Conservation (phyloP, 2,797 vertebrate genomes). For the Hypotaenidia philippensis region DNA sequence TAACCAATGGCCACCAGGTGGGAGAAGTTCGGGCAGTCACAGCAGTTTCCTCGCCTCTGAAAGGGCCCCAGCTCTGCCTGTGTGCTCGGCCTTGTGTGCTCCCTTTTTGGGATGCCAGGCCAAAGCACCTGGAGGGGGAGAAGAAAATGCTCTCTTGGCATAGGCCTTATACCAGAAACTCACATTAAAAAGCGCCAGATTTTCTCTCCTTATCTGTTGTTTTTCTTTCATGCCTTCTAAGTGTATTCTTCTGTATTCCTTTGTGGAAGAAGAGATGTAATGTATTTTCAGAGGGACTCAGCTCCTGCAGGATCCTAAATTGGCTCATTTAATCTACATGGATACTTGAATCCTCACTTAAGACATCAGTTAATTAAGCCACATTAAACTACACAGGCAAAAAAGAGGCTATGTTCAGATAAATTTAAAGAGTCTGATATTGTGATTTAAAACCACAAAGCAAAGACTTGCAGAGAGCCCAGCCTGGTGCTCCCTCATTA, state of each 20-base stretch:
- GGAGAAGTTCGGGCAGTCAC: too few species aligned
- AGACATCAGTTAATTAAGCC: slow-evolving; percentile 82
- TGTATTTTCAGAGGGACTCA: slow-evolving; percentile 49
- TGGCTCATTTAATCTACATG: slow-evolving; percentile 78
- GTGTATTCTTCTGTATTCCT: slow-evolving; percentile 31
- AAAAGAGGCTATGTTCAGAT: slow-evolving; percentile 77
- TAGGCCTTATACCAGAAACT: not conserved
- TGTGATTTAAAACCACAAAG: slow-evolving; percentile 74
- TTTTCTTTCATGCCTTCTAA: not conserved
- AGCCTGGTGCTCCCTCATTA: slow-evolving; percentile 57
- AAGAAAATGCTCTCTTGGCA: not conserved
- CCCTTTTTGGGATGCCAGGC: not conserved
- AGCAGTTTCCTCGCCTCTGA: too few species aligned
- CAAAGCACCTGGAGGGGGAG: accelerated
- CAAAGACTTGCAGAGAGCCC: slow-evolving; percentile 41
- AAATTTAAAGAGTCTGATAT: slow-evolving; percentile 76
- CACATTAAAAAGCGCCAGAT: not conserved
- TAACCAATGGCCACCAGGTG: too few species aligned
- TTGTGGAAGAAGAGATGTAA: not conserved
- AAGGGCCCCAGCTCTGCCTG: accelerated
- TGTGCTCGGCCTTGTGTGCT: accelerated
- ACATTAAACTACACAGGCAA: slow-evolving; percentile 74
- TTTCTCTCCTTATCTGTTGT: not conserved
- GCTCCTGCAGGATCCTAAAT: slow-evolving; percentile 77
- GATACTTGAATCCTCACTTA: slow-evolving; percentile 77